Evolutionary conservation across 2,888 invertebrate species (phyloP).

Genomic region (Drosophila siamana): DNA sequence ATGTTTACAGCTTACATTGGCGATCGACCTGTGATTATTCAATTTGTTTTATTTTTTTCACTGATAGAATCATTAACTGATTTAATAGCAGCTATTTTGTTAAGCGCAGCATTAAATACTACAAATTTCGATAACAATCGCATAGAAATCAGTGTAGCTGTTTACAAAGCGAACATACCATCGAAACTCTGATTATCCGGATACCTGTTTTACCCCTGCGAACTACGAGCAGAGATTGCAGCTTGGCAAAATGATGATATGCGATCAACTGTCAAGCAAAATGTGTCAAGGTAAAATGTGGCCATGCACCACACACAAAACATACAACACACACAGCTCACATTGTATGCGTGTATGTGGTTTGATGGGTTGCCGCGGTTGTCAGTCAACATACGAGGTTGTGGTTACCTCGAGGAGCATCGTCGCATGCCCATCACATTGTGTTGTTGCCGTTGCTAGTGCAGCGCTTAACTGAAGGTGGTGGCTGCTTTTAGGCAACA

Average conservation of each 20-base stretch:
- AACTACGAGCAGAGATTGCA: slow-evolving; percentile 16
- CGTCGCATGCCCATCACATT: slow-evolving; percentile 44
- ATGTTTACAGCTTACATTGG: neutral
- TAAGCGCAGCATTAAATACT: neutral
- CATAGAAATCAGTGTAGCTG: neutral
- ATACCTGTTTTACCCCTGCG: slow-evolving; percentile 10
- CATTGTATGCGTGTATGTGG: neutral
- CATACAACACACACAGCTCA: neutral
- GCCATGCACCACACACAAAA: slow-evolving; percentile 35
- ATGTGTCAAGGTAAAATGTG: slow-evolving; percentile 76
- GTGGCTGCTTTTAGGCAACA: slow-evolving; percentile 61
- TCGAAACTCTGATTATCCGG: slow-evolving; percentile 8
- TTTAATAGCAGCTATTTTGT: neutral
- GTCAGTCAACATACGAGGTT: slow-evolving; percentile 44
- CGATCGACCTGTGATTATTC: neutral
- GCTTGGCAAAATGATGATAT: slow-evolving; percentile 46
- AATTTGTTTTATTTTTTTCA: neutral
- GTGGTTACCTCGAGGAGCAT: slow-evolving; percentile 37
- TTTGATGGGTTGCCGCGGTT: slow-evolving; percentile 26
- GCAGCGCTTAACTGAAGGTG: slow-evolving; percentile 46
- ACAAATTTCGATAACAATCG: slow-evolving; percentile 3
- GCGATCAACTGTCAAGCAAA: slow-evolving; percentile 65
- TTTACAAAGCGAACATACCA: slow-evolving; percentile 4
- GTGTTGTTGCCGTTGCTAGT: slow-evolving; percentile 27
- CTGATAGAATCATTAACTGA: slow-evolving; percentile 2